A percentile compares a stretch with the other conserved stretches of the same genome.
These are phyloP conservation scores for Chymomyza fuscimana DNA, from an alignment of 2,888 invertebrate genomes.

Conservation along the genomic window DNA sequence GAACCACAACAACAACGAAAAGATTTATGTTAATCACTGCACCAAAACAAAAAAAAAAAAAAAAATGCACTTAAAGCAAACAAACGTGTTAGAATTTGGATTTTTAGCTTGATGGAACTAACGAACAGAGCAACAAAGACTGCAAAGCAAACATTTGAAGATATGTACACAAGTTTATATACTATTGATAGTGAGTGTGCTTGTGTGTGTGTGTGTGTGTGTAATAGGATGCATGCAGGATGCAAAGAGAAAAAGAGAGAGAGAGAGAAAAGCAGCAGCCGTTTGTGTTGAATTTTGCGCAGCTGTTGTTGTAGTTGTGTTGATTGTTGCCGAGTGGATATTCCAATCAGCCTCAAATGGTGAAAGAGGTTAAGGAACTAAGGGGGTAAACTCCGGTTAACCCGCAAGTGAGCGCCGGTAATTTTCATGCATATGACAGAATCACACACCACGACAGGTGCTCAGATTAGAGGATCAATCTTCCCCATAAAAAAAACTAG, in stretches of 20 bases:
- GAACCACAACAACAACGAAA: slow-evolving; percentile 20
- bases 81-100: slow-evolving; percentile 1
- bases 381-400: slow-evolving; percentile 20
- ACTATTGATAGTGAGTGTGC: neutral
- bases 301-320: slow-evolving; percentile 18
- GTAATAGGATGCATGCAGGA: slow-evolving; percentile 1
- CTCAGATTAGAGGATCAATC: neutral
- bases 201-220: neutral
- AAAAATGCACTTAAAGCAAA: neutral
- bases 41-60: neutral
- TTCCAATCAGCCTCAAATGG: slow-evolving; percentile 20
- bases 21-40: neutral
- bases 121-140: neutral
- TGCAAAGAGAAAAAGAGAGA: neutral
- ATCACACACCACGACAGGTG: neutral
- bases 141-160: neutral
- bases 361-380: slow-evolving; percentile 17
- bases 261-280: slow-evolving; percentile 7
- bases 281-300: slow-evolving; percentile 31
- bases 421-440: slow-evolving; percentile 9
- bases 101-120: neutral
- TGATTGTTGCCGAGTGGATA: slow-evolving; percentile 26
- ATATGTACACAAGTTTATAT: neutral
- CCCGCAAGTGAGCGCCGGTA: slow-evolving; percentile 42
- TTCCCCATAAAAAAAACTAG: no score